Conservation (phyloP, 2,888 invertebrate species). For the Glomeris marginata region DNA sequence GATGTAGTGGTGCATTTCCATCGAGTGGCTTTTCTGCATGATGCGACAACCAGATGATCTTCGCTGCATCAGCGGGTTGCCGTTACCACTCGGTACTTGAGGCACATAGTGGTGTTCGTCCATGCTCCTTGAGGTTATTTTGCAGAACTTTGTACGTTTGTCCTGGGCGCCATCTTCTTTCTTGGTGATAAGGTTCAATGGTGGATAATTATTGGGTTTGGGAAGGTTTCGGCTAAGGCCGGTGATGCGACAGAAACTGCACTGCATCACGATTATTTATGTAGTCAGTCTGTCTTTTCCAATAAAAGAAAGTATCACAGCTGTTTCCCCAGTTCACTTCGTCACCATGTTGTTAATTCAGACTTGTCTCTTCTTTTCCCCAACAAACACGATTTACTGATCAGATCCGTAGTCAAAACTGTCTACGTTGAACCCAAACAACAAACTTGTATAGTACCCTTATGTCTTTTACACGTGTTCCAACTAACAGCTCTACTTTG, state of each 20-base stretch:
- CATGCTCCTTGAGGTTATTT: slow-evolving; percentile 49
- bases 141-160: slow-evolving; percentile 46
- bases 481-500: too few relatives aligned
- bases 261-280: slow-evolving; percentile 4
- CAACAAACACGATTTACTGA: too few relatives aligned
- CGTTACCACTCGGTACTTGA: slow-evolving; percentile 14
- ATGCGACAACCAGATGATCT: slow-evolving; percentile 36
- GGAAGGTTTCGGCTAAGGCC: slow-evolving; percentile 63
- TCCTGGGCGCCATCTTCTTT: slow-evolving; percentile 44
- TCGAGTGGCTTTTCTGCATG: slow-evolving; percentile 46
- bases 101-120: slow-evolving; percentile 23
- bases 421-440: too few relatives aligned
- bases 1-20: slow-evolving; percentile 43
- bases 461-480: too few relatives aligned
- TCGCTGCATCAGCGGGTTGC: slow-evolving; percentile 15
- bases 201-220: slow-evolving; percentile 64
- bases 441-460: too few relatives aligned
- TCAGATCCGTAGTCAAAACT: too few relatives aligned
- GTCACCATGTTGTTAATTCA: not conserved
- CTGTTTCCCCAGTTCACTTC: not conserved
- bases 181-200: slow-evolving; percentile 53
- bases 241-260: slow-evolving; percentile 51
- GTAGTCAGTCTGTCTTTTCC: not conserved
- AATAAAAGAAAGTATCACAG: not conserved
- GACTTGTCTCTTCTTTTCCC: not conserved